phyloP scores from a whole-genome alignment of 2,888 invertebrate species.

The Lomographa bimaculata region DNA sequence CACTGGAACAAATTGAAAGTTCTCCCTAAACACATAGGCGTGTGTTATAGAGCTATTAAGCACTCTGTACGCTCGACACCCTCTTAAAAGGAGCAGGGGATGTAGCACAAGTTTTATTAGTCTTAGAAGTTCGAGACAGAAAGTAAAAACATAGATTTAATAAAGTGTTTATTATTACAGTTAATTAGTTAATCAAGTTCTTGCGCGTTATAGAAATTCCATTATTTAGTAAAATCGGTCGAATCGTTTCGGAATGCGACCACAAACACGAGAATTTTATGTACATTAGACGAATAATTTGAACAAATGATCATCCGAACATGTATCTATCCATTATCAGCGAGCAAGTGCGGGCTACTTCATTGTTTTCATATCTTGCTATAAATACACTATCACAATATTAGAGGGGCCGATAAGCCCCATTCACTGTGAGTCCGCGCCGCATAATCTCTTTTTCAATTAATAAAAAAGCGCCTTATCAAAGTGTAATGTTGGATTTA shows the following conservation, averaged over 20 bases:
- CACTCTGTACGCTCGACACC: conserved; percentile 41
- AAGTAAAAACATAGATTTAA: background rate
- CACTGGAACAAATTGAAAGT: conserved; percentile 74
- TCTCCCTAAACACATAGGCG: conserved; percentile 60
- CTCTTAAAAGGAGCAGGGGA: conserved; percentile 33
- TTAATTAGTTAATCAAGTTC: no score
- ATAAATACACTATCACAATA: conserved; percentile 8
- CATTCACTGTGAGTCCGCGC: conserved; percentile 5
- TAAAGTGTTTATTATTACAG: no score
- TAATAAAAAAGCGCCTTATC: conserved; percentile 15
- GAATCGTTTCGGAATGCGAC: no score
- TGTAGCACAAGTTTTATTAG: conserved; percentile 10
- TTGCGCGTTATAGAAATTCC: no score
- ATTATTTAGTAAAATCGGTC: no score
- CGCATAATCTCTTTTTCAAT: conserved; percentile 14
- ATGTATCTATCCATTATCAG: background rate
- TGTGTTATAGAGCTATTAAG: conserved; percentile 72
- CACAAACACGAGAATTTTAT: no score
- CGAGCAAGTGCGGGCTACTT: conserved; percentile 4
- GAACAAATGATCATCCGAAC: no score
- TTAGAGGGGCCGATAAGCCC: conserved; percentile 3
- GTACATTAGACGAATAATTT: no score
- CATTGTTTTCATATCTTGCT: conserved; percentile 11
- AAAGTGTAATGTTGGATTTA: conserved; percentile 10
- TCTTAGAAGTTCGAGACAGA: background rate